Evolutionary conservation across 2,888 invertebrate genomes (phyloP).

Genomic region (Ctena decussata): DNA sequence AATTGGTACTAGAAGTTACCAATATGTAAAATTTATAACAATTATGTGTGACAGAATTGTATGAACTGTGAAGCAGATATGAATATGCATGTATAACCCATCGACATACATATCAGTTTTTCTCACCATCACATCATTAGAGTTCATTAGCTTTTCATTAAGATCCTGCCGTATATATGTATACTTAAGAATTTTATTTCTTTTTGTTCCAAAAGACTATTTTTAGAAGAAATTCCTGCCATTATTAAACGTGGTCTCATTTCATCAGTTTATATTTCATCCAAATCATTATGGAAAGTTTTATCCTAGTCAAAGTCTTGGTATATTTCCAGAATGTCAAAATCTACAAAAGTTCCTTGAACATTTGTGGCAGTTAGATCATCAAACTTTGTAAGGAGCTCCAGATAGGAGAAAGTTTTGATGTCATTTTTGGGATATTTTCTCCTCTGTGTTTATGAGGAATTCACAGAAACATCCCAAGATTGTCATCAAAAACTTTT

Average conservation of each 20-base stretch:
- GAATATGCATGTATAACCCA: constrained; percentile 8
- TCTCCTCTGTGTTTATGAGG: no score
- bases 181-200: constrained; percentile 7
- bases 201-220: constrained; percentile 14
- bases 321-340: background rate
- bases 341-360: background rate
- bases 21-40: background rate
- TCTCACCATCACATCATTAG: background rate
- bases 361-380: background rate
- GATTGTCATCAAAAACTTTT: no score
- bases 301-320: background rate
- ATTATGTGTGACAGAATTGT: background rate
- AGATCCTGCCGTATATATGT: constrained; percentile 5
- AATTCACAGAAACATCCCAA: no score
- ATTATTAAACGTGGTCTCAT: constrained; percentile 1
- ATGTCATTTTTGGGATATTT: no score
- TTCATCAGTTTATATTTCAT: background rate
- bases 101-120: constrained; percentile 6
- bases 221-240: constrained; percentile 11
- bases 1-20: background rate
- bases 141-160: background rate
- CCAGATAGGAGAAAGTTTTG: no score
- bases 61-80: background rate
- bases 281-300: background rate
- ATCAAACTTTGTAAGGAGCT: constrained; percentile 4